Evolutionary conservation across 2,888 invertebrate genomes (phyloP).

Genomic region (Tetragnatha montana): DNA sequence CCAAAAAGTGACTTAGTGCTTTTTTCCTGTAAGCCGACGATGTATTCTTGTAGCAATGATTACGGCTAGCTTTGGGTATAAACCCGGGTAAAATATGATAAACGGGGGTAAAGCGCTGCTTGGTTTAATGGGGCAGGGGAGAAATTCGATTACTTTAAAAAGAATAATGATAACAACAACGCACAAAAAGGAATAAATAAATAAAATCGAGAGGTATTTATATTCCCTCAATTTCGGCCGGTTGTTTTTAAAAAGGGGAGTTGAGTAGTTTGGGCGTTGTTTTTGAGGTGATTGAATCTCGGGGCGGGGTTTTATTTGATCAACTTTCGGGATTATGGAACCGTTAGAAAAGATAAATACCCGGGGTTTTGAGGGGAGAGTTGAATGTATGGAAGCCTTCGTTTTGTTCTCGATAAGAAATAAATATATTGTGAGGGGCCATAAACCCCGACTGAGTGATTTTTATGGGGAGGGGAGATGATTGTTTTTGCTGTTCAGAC

Average conservation of each 20-base stretch:
- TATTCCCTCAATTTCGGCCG: background rate
- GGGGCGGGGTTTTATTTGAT: background rate
- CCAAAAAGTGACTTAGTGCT: no score
- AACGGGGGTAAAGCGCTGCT: slow-evolving; percentile 22
- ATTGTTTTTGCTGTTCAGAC: background rate
- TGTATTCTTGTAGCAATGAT: slow-evolving; percentile 34
- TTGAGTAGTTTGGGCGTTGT: background rate
- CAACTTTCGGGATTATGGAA: background rate
- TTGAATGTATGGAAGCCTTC: background rate
- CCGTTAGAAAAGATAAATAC: background rate
- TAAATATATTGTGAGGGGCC: background rate
- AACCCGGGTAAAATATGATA: slow-evolving; percentile 51
- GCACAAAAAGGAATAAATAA: background rate
- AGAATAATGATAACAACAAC: slow-evolving; percentile 4
- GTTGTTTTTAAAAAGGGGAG: background rate
- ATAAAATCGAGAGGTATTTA: slow-evolving; percentile 4
- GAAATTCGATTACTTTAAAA: slow-evolving; percentile 57
- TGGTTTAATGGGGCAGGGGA: slow-evolving; percentile 41
- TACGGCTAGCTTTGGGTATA: slow-evolving; percentile 14
- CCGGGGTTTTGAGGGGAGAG: background rate
- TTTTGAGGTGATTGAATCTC: background rate
- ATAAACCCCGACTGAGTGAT: background rate
- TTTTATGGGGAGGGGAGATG: background rate
- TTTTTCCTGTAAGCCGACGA: no score
- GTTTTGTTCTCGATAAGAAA: background rate